Conservation (phyloP, 2,113 vertebrate species). For the Nycticebus coucang region DNA sequence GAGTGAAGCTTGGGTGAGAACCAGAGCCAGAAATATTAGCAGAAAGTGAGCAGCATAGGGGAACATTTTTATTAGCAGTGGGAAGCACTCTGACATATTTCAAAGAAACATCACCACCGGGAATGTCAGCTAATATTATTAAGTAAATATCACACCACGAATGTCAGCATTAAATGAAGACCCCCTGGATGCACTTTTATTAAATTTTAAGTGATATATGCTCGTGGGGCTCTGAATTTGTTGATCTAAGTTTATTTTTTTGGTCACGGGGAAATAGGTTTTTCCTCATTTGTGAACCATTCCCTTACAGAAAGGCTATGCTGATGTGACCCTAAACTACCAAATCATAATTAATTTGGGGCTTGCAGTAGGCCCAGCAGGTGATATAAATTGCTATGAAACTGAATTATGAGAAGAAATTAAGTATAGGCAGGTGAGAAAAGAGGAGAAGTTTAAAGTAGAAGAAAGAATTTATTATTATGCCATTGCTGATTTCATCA, state of each 20-base stretch:
- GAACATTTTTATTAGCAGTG: conserved; percentile 26
- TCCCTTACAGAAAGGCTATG: conserved; percentile 24
- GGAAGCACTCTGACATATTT: conserved; percentile 23
- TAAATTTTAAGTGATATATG: conserved; percentile 13
- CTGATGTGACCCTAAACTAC: background rate
- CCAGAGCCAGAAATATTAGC: background rate
- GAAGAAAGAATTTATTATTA: background rate
- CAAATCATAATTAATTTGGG: conserved; percentile 30
- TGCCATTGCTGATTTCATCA: background rate
- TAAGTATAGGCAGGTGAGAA: background rate
- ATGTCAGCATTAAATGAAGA: conserved; percentile 57
- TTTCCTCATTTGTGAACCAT: background rate
- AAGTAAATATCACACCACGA: conserved; percentile 46
- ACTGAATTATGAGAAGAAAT: conserved; percentile 32
- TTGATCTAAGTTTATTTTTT: background rate
- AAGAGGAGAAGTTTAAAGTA: background rate
- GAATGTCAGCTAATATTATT: conserved; percentile 27
- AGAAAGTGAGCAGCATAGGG: background rate
- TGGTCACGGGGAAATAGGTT: background rate
- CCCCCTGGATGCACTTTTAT: conserved; percentile 45
- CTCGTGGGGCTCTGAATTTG: background rate
- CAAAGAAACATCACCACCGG: background rate
- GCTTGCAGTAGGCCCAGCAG: background rate
- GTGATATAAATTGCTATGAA: conserved; percentile 9
- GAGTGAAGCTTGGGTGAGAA: background rate